Percentiles rank a stretch among this genome's conserved stretches.
These are phyloP conservation scores for Origma solitaria DNA, from an alignment of 2,113 vertebrate species.

Conservation along the genomic window DNA sequence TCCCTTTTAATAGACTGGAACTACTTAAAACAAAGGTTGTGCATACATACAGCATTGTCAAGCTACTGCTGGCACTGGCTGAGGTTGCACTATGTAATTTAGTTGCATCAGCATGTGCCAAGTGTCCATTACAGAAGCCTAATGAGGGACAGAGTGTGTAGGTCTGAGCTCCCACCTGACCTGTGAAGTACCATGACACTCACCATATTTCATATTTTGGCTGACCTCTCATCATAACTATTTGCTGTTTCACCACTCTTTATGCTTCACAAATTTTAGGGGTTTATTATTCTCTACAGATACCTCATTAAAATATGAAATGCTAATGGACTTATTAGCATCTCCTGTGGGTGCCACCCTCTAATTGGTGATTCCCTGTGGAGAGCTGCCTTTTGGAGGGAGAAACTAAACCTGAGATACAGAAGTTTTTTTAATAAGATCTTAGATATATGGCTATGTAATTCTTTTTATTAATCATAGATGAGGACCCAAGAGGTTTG, in stretches of 20 bases:
- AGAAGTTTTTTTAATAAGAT: background rate
- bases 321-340: background rate
- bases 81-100: background rate
- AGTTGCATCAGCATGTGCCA: background rate
- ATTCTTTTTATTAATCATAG: background rate
- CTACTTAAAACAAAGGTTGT: background rate
- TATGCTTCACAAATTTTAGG: background rate
- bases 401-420: background rate
- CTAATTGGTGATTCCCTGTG: background rate
- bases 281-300: background rate
- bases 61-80: background rate
- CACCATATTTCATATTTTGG: background rate
- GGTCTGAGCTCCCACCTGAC: background rate
- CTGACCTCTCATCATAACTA: background rate
- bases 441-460: background rate
- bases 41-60: background rate
- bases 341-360: background rate
- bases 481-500: background rate
- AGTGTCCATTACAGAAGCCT: background rate
- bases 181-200: background rate
- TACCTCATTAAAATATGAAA: background rate
- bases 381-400: background rate
- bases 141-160: background rate
- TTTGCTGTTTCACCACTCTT: background rate
- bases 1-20: background rate